Evolutionary conservation across 2,113 vertebrate genomes (phyloP).

Genomic region (Numida meleagris): DNA sequence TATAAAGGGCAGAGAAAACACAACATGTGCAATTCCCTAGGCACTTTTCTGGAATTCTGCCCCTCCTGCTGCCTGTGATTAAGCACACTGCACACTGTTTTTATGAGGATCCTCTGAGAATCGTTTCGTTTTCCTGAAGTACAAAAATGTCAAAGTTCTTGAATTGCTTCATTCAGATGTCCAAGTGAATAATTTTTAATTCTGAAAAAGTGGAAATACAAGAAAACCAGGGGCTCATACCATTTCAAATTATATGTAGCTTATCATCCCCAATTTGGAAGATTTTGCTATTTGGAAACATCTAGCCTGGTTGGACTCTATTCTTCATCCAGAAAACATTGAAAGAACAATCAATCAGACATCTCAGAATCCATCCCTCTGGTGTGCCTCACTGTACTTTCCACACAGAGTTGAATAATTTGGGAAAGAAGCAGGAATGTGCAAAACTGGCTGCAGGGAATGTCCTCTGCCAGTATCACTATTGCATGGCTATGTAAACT

Average conservation of each 20-base stretch:
- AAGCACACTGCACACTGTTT: not conserved
- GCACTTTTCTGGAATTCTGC: slow-evolving; percentile 36
- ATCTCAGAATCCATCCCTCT: not conserved
- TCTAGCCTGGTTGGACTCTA: not conserved
- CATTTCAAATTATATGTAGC: slow-evolving; percentile 2
- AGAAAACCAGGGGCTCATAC: not conserved
- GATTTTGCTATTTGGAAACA: slow-evolving; percentile 40
- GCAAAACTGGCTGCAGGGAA: not conserved
- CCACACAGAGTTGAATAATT: not conserved
- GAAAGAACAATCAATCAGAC: slow-evolving; percentile 4
- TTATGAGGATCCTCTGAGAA: slow-evolving; percentile 47
- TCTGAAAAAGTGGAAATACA: not conserved
- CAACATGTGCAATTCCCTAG: not conserved
- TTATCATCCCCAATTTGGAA: slow-evolving; percentile 46
- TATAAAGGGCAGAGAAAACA: not conserved
- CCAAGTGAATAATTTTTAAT: slow-evolving; percentile 11
- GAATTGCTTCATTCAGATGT: not conserved
- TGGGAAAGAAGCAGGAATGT: not conserved
- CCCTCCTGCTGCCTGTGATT: slow-evolving; percentile 22
- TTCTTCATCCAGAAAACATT: not conserved
- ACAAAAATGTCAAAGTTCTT: not conserved
- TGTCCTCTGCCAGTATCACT: not conserved
- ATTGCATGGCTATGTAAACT: not conserved
- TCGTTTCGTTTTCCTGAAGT: not conserved
- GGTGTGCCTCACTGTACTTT: not conserved